Evolutionary conservation across 2,888 invertebrate genomes (phyloP).

Genomic region (Melolontha melolontha): DNA sequence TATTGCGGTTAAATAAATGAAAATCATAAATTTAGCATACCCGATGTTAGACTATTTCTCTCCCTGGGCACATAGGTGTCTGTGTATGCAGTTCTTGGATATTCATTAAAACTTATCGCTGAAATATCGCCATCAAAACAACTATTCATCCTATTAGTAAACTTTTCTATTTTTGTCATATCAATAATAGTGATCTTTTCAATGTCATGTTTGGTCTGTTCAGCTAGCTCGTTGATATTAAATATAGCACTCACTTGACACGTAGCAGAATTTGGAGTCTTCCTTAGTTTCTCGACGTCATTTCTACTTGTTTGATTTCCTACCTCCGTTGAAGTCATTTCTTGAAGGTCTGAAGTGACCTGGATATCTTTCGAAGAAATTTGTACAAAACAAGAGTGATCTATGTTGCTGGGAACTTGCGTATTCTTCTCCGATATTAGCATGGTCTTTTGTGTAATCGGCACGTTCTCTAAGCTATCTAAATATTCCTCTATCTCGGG

Average conservation of each 20-base stretch:
- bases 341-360: slow-evolving; percentile 26
- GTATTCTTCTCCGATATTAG: slow-evolving; percentile 24
- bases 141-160: neutral
- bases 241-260: neutral
- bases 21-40: too few relatives aligned
- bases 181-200: neutral
- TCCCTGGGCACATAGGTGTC: slow-evolving; percentile 8
- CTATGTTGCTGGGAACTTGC: slow-evolving; percentile 27
- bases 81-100: slow-evolving; percentile 23
- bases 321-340: neutral
- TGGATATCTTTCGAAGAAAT: slow-evolving; percentile 14
- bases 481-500: slow-evolving; percentile 35
- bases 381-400: slow-evolving; percentile 23
- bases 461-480: neutral
- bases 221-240: too few relatives aligned
- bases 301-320: neutral
- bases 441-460: neutral
- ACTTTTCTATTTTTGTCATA: slow-evolving; percentile 6
- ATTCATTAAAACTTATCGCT: slow-evolving; percentile 13
- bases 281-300: neutral
- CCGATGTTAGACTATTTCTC: too few relatives aligned
- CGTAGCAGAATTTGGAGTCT: neutral
- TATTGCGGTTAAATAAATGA: too few relatives aligned
- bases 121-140: neutral
- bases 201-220: neutral